Percentiles rank a stretch among this genome's conserved stretches.
Evolutionary conservation across 2,888 invertebrate genomes (phyloP).

Genomic region (Formica aserva): DNA sequence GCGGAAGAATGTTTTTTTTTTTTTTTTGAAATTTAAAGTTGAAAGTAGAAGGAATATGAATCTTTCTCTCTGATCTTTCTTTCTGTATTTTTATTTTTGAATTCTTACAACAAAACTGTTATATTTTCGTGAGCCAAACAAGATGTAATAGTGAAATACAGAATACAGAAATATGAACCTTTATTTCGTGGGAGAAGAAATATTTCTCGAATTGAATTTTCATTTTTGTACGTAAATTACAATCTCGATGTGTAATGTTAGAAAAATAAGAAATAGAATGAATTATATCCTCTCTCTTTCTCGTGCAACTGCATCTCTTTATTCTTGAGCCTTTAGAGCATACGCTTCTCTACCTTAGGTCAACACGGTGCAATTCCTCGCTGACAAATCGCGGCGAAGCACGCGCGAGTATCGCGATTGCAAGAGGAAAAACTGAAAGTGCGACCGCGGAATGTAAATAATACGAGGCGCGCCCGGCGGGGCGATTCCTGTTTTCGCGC

Average conservation of each 20-base stretch:
- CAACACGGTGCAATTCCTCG: conserved; percentile 27
- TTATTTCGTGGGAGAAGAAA: background rate
- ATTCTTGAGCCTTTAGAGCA: background rate
- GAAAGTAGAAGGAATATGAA: no score
- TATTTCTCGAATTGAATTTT: background rate
- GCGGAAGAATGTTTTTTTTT: background rate
- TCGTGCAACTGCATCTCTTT: conserved; percentile 14
- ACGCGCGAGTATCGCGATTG: conserved; percentile 42
- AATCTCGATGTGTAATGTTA: background rate
- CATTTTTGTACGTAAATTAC: background rate
- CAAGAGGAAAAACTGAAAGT: conserved; percentile 51
- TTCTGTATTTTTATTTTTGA: background rate
- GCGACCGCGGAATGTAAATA: conserved; percentile 40
- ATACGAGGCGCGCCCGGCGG: conserved; percentile 30
- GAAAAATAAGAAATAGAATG: background rate
- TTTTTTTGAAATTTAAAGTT: no score
- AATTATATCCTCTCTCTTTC: background rate
- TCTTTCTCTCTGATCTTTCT: background rate
- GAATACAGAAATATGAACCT: background rate
- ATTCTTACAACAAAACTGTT: background rate
- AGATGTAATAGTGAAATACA: background rate
- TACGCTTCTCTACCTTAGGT: background rate
- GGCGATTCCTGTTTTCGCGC: conserved; percentile 49
- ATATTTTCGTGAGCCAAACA: background rate
- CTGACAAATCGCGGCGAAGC: conserved; percentile 41